A percentile compares a stretch with the other conserved stretches of the same genome.
Evolutionary conservation across 1,140 invertebrate genomes (phyloP).

Genomic region (Bilobella aurantiaca): DNA sequence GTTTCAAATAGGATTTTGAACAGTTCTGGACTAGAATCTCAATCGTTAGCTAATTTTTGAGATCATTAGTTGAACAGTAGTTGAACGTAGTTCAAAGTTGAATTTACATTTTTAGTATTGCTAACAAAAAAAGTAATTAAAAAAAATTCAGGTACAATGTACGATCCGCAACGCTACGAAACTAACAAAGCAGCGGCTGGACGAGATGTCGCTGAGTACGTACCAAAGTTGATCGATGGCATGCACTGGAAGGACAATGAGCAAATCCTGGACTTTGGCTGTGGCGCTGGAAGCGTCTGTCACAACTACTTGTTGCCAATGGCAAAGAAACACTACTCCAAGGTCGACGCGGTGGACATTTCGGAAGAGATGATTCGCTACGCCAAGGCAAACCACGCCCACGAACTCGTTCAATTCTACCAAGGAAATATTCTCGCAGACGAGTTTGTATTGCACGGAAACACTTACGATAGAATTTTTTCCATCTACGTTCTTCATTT

Average conservation of each 20-base stretch:
- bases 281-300: slow-evolving; percentile 9
- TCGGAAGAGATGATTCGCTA: slow-evolving; percentile 8
- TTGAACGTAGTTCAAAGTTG: too few species aligned
- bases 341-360: neutral
- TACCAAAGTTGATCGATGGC: neutral
- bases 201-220: neutral
- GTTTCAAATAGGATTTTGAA: too few species aligned
- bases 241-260: slow-evolving; percentile 1
- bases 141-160: too few species aligned
- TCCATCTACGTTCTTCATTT: slow-evolving; percentile 14
- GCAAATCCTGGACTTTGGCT: slow-evolving; percentile 15
- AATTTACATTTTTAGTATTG: too few species aligned
- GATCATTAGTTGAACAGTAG: too few species aligned
- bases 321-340: slow-evolving; percentile 1
- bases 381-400: slow-evolving; percentile 4
- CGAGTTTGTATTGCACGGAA: neutral
- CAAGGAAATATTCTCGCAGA: neutral
- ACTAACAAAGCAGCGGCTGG: neutral
- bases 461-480: slow-evolving; percentile 7
- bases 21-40: too few species aligned
- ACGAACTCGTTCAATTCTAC: neutral
- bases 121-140: too few species aligned
- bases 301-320: slow-evolving; percentile 7
- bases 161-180: slow-evolving; percentile 13
- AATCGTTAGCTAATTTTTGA: too few species aligned